Evolutionary conservation across 2,113 vertebrate genomes (phyloP).

Genomic region (Silurus meridionalis): DNA sequence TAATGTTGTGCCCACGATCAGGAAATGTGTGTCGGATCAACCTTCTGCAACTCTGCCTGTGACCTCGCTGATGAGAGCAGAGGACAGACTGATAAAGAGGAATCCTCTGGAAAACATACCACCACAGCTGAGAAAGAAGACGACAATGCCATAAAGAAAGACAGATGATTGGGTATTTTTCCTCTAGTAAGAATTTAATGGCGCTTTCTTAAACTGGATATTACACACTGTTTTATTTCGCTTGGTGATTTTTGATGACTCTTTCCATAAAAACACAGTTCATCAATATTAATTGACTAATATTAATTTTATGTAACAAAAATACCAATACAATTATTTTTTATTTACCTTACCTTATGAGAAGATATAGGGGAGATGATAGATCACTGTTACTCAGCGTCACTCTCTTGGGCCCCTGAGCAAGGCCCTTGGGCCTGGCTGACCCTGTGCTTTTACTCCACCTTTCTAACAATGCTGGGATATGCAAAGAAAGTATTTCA

Average conservation of each 20-base stretch:
- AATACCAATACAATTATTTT: neutral
- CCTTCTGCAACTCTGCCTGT: neutral
- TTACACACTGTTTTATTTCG: neutral
- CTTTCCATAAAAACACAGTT: neutral
- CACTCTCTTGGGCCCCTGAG: no score
- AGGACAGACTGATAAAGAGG: neutral
- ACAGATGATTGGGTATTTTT: neutral
- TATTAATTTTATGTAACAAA: neutral
- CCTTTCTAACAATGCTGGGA: no score
- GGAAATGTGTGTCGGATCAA: neutral
- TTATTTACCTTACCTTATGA: neutral
- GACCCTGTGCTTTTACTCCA: no score
- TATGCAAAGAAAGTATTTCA: no score
- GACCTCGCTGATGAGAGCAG: neutral
- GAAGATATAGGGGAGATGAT: no score
- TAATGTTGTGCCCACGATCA: neutral
- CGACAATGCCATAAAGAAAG: neutral
- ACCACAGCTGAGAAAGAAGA: neutral
- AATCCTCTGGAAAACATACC: neutral
- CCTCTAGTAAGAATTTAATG: neutral
- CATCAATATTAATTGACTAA: neutral
- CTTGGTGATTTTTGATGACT: neutral
- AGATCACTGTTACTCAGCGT: no score
- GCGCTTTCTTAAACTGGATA: neutral
- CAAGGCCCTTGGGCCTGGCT: no score